A percentile compares a stretch with the other conserved stretches of the same genome.
Evolutionary conservation across 2,113 vertebrate genomes (phyloP).

Genomic region (Scophthalmus maximus): DNA sequence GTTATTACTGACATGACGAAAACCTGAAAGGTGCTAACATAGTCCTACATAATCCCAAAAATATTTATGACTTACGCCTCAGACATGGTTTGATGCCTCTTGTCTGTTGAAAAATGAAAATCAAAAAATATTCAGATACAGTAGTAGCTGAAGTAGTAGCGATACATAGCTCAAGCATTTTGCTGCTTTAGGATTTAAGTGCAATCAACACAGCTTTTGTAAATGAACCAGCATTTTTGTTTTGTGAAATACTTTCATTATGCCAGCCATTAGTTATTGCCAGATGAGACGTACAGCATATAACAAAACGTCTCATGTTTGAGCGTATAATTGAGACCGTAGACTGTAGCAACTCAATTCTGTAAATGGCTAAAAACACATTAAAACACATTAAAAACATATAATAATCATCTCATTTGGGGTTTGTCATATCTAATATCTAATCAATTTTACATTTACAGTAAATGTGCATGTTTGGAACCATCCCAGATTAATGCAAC

Average conservation of each 20-base stretch:
- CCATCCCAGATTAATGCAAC: not conserved
- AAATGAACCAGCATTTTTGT: not conserved
- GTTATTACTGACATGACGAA: slow-evolving; percentile 3
- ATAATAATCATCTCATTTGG: too few relatives aligned
- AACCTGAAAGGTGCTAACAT: not conserved
- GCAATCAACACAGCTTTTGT: not conserved
- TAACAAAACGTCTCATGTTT: not conserved
- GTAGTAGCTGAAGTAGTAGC: too few relatives aligned
- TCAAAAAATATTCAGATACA: slow-evolving; percentile 17
- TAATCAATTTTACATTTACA: too few relatives aligned
- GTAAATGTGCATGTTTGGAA: too few relatives aligned
- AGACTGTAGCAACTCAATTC: too few relatives aligned
- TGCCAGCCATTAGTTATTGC: not conserved
- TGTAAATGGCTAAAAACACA: not conserved
- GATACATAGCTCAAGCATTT: not conserved
- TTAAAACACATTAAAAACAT: too few relatives aligned
- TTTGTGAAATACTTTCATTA: not conserved
- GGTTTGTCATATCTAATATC: too few relatives aligned
- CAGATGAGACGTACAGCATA: not conserved
- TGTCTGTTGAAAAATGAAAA: slow-evolving; percentile 26
- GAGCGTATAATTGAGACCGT: too few relatives aligned
- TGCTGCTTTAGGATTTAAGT: not conserved
- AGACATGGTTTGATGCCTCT: slow-evolving; percentile 68
- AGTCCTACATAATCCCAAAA: not conserved
- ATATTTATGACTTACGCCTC: slow-evolving; percentile 66